Conservation (phyloP, 2,888 invertebrate species). For the Buathra laborator region DNA sequence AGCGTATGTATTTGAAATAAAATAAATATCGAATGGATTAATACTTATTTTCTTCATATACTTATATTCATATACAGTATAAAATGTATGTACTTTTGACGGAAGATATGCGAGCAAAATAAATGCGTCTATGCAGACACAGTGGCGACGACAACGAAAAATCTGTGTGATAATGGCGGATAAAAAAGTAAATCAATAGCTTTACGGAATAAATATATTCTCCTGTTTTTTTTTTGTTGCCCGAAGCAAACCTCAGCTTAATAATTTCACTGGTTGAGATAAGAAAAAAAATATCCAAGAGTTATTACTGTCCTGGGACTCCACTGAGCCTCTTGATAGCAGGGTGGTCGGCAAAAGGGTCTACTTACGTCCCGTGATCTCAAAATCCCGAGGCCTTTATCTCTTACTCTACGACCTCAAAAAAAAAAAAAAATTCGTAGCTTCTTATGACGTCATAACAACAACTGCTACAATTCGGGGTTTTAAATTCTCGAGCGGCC, state of each 20-base stretch:
- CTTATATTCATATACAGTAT: too few relatives aligned
- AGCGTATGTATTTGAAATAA: too few relatives aligned
- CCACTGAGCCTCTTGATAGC: neutral
- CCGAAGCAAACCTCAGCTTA: neutral
- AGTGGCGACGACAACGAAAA: too few relatives aligned
- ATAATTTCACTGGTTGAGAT: too few relatives aligned
- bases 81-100: too few relatives aligned
- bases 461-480: neutral
- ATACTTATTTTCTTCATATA: too few relatives aligned
- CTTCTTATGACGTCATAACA: neutral
- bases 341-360: neutral
- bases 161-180: too few relatives aligned
- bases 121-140: too few relatives aligned
- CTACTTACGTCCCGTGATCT: neutral
- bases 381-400: neutral
- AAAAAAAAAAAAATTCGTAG: neutral
- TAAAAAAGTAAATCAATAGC: too few relatives aligned
- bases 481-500: neutral
- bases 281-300: neutral
- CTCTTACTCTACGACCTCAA: neutral
- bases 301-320: neutral
- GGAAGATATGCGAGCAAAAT: too few relatives aligned
- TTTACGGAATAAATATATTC: too few relatives aligned
- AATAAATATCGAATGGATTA: too few relatives aligned
- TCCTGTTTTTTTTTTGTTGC: neutral